Conservation (phyloP, 2,113 vertebrate species). For the Hystrix cristata region DNA sequence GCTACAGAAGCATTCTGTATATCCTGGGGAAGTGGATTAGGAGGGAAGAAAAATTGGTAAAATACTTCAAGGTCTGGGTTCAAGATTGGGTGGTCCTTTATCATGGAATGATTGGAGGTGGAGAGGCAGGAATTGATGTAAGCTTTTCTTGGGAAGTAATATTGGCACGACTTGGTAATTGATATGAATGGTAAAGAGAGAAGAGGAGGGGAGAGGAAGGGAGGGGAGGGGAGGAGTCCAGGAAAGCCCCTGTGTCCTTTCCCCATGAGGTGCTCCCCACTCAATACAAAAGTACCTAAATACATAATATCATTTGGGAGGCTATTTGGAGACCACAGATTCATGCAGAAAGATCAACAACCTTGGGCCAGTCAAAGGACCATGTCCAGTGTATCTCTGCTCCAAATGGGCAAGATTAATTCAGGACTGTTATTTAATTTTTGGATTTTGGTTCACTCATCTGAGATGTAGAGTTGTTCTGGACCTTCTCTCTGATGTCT, state of each 20-base stretch:
- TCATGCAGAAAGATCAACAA: background rate
- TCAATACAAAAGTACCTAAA: slow-evolving; percentile 1
- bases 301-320: background rate
- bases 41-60: background rate
- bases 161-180: background rate
- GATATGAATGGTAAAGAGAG: background rate
- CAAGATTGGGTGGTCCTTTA: background rate
- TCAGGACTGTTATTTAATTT: background rate
- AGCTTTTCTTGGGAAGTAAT: slow-evolving; percentile 32
- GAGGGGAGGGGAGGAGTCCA: background rate
- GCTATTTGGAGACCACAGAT: background rate
- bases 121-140: background rate
- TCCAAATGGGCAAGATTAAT: background rate
- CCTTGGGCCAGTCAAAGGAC: background rate
- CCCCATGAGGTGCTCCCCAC: background rate
- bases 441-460: background rate
- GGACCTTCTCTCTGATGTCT: background rate
- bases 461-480: background rate
- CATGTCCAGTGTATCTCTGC: background rate
- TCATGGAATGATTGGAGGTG: background rate
- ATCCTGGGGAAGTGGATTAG: background rate
- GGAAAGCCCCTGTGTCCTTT: background rate
- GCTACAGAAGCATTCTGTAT: background rate
- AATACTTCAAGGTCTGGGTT: background rate
- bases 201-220: too few relatives aligned